Percentiles rank a stretch among this genome's conserved stretches.
Conservation (phyloP, 2,888 invertebrate species). For the Ophioninae sp. region DNA sequence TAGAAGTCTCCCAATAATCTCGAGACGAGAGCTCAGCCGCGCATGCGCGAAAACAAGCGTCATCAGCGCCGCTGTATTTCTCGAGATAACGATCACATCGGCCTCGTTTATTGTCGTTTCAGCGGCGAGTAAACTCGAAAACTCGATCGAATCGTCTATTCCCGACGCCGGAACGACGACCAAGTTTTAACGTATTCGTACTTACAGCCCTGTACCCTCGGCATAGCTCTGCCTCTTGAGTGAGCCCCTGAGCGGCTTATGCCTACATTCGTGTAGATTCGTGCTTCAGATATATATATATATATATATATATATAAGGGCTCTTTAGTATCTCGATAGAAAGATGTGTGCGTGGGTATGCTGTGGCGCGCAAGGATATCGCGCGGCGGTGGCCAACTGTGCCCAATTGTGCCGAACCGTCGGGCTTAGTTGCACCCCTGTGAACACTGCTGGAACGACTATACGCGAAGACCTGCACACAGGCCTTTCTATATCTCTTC, state of each 20-base stretch:
- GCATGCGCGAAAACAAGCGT: no score
- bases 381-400: slow-evolving; percentile 54
- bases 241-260: slow-evolving; percentile 50
- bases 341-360: slow-evolving; percentile 1
- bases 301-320: slow-evolving; percentile 5
- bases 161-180: neutral
- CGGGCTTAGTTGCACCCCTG: slow-evolving; percentile 55
- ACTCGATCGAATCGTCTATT: neutral
- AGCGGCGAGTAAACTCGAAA: neutral
- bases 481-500: slow-evolving; percentile 22
- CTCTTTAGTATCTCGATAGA: neutral
- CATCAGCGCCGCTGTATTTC: no score
- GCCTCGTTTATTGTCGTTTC: neutral
- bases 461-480: slow-evolving; percentile 26
- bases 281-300: neutral
- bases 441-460: slow-evolving; percentile 48
- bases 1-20: neutral
- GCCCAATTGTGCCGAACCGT: slow-evolving; percentile 56
- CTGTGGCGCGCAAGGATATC: slow-evolving; percentile 30
- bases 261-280: slow-evolving; percentile 34
- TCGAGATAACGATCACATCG: no score
- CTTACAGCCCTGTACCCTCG: slow-evolving; percentile 39
- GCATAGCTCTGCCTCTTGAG: slow-evolving; percentile 40
- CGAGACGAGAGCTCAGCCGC: neutral
- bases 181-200: slow-evolving; percentile 13